A percentile compares a stretch with the other conserved stretches of the same genome.
Conservation (phyloP, 2,888 invertebrate genomes). For the Archaeoteleia sp. region DNA sequence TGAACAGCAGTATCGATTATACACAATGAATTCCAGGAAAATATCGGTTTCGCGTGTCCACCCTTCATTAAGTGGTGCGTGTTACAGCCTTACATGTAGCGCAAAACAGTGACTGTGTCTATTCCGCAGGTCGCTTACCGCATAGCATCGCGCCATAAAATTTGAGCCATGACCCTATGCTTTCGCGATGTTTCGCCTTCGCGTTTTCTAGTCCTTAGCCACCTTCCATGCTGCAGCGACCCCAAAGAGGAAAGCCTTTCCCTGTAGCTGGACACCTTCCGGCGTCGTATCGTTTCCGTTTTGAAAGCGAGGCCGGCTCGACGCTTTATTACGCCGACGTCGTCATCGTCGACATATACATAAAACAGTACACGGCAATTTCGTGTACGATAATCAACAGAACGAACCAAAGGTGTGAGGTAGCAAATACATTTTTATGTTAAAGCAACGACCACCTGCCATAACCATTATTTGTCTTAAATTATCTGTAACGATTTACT, state of each 20-base stretch:
- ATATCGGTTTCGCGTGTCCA: slow-evolving; percentile 72
- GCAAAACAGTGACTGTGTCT: slow-evolving; percentile 52
- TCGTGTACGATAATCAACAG: slow-evolving; percentile 47
- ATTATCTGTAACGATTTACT: slow-evolving; percentile 39
- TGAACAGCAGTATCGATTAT: slow-evolving; percentile 29
- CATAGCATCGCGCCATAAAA: slow-evolving; percentile 49
- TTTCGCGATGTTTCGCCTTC: slow-evolving; percentile 36
- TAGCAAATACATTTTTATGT: slow-evolving; percentile 36
- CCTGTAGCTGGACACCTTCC: slow-evolving; percentile 73
- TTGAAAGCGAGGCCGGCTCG: slow-evolving; percentile 61
- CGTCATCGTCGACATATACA: slow-evolving; percentile 48
- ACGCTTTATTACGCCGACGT: slow-evolving; percentile 60
- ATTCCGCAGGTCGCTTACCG: slow-evolving; percentile 40
- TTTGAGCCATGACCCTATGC: slow-evolving; percentile 46
- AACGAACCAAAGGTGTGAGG: slow-evolving; percentile 46
- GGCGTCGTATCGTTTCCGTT: slow-evolving; percentile 72
- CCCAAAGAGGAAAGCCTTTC: slow-evolving; percentile 66
- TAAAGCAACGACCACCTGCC: slow-evolving; percentile 22
- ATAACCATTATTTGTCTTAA: slow-evolving; percentile 11
- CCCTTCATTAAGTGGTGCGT: slow-evolving; percentile 69
- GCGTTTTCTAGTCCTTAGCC: slow-evolving; percentile 49
- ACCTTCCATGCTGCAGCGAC: slow-evolving; percentile 38
- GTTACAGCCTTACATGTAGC: slow-evolving; percentile 65
- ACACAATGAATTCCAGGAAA: slow-evolving; percentile 57
- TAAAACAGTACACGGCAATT: slow-evolving; percentile 53